phyloP scores from a whole-genome alignment of 2,888 invertebrate genomes.

The Stictocephala bisonia region DNA sequence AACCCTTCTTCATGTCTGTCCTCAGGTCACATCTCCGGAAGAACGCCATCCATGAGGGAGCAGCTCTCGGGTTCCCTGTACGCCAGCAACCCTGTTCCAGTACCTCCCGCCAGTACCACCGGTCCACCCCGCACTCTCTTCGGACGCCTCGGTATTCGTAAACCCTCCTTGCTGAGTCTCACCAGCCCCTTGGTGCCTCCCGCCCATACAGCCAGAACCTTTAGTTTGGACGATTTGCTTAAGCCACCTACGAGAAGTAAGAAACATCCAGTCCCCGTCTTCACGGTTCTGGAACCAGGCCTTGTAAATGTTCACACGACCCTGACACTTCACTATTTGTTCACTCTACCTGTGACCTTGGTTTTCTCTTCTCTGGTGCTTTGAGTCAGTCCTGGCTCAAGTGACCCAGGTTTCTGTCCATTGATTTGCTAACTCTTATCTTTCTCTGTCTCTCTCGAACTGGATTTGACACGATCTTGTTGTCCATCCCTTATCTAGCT shows the following conservation, averaged over 20 bases:
- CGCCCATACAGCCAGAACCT: constrained; percentile 71
- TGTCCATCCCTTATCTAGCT: too few species aligned
- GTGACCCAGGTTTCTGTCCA: too few species aligned
- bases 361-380: background rate
- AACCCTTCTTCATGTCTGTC: too few species aligned
- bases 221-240: constrained; percentile 90
- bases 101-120: constrained; percentile 61
- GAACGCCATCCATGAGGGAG: constrained; percentile 71
- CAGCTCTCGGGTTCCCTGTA: constrained; percentile 68
- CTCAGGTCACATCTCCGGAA: constrained; percentile 50
- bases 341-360: background rate
- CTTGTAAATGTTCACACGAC: constrained; percentile 53
- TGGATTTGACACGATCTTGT: too few species aligned
- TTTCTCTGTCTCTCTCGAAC: too few species aligned
- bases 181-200: constrained; percentile 70
- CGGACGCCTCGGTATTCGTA: constrained; percentile 87
- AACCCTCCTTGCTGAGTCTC: constrained; percentile 86
- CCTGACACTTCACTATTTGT: too few species aligned
- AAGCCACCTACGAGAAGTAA: constrained; percentile 86
- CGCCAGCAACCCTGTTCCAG: constrained; percentile 48
- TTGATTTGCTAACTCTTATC: too few species aligned
- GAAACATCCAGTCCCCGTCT: constrained; percentile 64
- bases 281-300: constrained; percentile 42
- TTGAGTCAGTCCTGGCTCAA: too few species aligned
- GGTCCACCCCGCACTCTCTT: constrained; percentile 78